phyloP scores from a whole-genome alignment of 2,888 invertebrate species.

The Amiota mariae region DNA sequence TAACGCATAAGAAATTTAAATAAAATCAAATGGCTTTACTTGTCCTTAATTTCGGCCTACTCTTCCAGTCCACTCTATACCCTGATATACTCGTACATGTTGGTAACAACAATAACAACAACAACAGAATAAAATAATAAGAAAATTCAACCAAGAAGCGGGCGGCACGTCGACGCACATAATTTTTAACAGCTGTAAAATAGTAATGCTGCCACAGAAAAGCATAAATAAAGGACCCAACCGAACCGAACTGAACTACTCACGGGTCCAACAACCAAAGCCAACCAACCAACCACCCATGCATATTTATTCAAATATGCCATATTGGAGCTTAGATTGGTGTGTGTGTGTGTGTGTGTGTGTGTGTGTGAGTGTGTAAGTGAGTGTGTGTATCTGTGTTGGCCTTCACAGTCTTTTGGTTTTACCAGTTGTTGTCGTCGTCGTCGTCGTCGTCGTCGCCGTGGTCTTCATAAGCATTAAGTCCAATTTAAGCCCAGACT shows the following conservation, averaged over 20 bases:
- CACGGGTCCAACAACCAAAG: slow-evolving; percentile 13
- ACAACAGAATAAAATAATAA: slow-evolving; percentile 16
- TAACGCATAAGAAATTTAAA: slow-evolving; percentile 46
- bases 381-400: no score
- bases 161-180: slow-evolving; percentile 37
- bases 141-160: slow-evolving; percentile 32
- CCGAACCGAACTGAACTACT: no score
- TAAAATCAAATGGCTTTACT: slow-evolving; percentile 44
- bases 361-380: background rate
- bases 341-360: background rate
- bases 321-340: background rate
- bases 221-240: slow-evolving; percentile 52
- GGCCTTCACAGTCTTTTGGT: no score
- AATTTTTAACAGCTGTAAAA: slow-evolving; percentile 67
- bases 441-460: slow-evolving; percentile 27
- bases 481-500: background rate
- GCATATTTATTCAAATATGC: slow-evolving; percentile 65
- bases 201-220: slow-evolving; percentile 62
- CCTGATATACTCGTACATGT: no score
- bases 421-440: no score
- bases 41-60: slow-evolving; percentile 48
- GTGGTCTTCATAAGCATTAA: background rate
- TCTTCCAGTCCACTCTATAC: background rate
- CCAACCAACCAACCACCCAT: slow-evolving; percentile 32
- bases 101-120: no score